Evolutionary conservation across 2,888 invertebrate species (phyloP).

Genomic region (Diogma glabrata): DNA sequence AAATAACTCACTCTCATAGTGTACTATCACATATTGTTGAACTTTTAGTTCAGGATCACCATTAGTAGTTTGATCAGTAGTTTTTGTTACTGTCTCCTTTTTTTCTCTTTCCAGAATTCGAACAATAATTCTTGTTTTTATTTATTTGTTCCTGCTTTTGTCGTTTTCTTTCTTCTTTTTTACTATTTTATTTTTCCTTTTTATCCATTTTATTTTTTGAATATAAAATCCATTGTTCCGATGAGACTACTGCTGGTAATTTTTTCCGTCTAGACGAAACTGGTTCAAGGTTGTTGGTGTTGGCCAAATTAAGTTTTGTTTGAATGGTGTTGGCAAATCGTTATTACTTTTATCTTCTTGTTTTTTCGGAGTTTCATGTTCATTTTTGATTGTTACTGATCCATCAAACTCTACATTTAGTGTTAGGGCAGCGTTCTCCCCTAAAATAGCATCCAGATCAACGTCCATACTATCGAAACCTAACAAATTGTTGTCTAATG

Average conservation of each 20-base stretch:
- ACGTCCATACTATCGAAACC: not conserved
- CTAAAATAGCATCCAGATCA: not conserved
- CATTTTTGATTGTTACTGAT: too few species aligned
- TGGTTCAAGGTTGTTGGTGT: not conserved
- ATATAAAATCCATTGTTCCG: conserved; percentile 1
- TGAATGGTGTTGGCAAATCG: not conserved
- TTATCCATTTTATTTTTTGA: conserved; percentile 6
- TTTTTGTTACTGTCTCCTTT: not conserved
- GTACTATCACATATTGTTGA: too few species aligned
- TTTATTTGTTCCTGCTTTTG: too few species aligned
- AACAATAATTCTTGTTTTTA: not conserved
- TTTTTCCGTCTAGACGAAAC: not conserved
- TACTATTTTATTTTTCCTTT: conserved; percentile 11
- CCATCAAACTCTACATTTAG: not conserved
- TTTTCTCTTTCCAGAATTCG: not conserved
- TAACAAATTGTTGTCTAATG: too few species aligned
- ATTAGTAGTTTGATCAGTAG: too few species aligned
- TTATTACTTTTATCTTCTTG: too few species aligned
- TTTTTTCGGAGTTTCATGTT: too few species aligned
- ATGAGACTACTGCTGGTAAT: not conserved
- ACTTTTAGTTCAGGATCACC: too few species aligned
- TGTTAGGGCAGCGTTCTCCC: not conserved
- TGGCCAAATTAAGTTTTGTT: not conserved
- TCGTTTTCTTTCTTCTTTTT: not conserved
- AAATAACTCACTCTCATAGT: not conserved